A percentile compares a stretch with the other conserved stretches of the same genome.
Conservation (phyloP, 1,140 invertebrate genomes). For the Mactra quadrangularis region DNA sequence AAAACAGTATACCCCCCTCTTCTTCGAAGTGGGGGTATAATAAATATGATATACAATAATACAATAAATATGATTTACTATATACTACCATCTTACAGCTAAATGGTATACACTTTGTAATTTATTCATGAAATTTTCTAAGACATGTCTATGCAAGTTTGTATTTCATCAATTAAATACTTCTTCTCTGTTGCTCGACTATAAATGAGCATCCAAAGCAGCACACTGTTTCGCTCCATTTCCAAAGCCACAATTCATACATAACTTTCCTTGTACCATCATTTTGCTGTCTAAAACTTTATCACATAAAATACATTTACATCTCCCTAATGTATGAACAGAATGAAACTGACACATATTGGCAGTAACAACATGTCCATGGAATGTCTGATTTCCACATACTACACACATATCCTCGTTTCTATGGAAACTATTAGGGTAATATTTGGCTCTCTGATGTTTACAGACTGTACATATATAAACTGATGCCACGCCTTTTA, state of each 20-base stretch:
- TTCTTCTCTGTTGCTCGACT: no score
- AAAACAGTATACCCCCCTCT: no score
- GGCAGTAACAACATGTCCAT: background rate
- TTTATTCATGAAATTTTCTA: no score
- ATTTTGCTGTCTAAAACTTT: background rate
- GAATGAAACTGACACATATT: slow-evolving; percentile 32
- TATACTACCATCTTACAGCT: no score
- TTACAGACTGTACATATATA: slow-evolving; percentile 35
- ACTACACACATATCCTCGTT: slow-evolving; percentile 44
- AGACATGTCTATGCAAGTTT: no score
- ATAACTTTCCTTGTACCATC: slow-evolving; percentile 10
- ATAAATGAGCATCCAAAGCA: slow-evolving; percentile 17
- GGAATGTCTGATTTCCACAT: slow-evolving; percentile 3
- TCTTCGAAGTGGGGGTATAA: no score
- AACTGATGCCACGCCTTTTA: slow-evolving; percentile 5
- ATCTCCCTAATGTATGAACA: background rate
- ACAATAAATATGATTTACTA: no score
- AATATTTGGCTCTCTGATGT: slow-evolving; percentile 5
- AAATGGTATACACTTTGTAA: no score
- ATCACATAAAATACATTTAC: slow-evolving; percentile 21
- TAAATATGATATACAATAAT: no score
- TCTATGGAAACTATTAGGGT: background rate
- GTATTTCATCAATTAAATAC: no score
- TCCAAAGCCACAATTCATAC: slow-evolving; percentile 38
- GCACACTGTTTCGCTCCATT: slow-evolving; percentile 41